These are phyloP conservation scores for Chrysocyon brachyurus DNA, from an alignment of 2,797 vertebrate genomes.

Conservation along the genomic window DNA sequence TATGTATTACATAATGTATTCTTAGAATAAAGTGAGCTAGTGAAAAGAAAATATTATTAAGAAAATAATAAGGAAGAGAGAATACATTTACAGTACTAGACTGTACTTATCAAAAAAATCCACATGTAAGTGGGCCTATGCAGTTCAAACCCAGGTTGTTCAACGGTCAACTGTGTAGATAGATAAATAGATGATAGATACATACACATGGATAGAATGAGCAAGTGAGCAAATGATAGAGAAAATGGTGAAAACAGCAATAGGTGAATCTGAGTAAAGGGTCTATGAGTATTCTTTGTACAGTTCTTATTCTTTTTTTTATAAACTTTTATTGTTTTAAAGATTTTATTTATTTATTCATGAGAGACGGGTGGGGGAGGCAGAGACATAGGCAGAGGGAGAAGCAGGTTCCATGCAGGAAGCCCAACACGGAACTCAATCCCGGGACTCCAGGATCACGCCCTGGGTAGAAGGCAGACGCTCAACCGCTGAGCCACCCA, in stretches of 20 bases:
- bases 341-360: too few relatives aligned
- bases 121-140: neutral
- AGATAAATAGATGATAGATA: neutral
- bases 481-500: too few relatives aligned
- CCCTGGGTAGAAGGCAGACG: too few relatives aligned
- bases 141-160: neutral
- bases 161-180: neutral
- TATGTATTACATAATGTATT: neutral
- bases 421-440: too few relatives aligned
- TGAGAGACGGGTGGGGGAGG: too few relatives aligned
- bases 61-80: neutral
- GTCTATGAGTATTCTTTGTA: slow-evolving; percentile 31
- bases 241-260: neutral
- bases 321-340: too few relatives aligned
- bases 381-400: too few relatives aligned
- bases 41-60: neutral
- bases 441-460: too few relatives aligned
- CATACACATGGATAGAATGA: neutral
- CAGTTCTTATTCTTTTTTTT: neutral
- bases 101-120: neutral
- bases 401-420: too few relatives aligned
- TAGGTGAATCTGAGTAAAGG: neutral
- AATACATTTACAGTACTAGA: neutral
- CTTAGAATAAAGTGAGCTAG: neutral
- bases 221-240: slow-evolving; percentile 21